Base-by-base conservation (phyloP, 1,140 invertebrate species). In the Philopotamus ludificatus region DNA sequence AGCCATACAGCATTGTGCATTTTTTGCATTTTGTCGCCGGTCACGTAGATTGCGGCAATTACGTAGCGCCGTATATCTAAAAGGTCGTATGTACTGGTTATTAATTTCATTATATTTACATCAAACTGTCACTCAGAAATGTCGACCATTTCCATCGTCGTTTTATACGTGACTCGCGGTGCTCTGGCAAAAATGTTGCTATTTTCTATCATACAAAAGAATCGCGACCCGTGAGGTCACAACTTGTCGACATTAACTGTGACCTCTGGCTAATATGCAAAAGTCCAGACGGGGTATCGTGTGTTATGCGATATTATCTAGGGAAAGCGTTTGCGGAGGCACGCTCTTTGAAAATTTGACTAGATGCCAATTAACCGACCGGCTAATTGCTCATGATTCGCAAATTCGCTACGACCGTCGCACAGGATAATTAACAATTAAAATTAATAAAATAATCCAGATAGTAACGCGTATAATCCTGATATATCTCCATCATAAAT, bases 71-170 rank as follows among this genome's bases (percentile, higher is more conserved):
- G 28, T 34, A 34, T 34, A 34, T 7, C 28, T 8, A n/a, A n/a
- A 39, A 8, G 7, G 44, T 47, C 44, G 8, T 47, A 16, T 16
- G 18, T 7, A 47, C 44, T 16, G 15, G 44, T 47, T 47, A 20
- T 47, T 47, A 47, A 47, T 47, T 47, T 47, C 10, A 20, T 47
- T 47, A 15, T 47, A 47, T 47, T 47, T 47, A 47, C 44, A 47
- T 16, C 3, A 16, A 47, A 16, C 44, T 47, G 44, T 47, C 44
- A 47, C 18, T 47, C 44, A 16, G 18, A 20, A 12, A 47, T 47
- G 44, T 47, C 44, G 44, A 20, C 18, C 44, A 47, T 16, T 47
- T 47, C 44, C 18, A 47, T 47, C 10, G 18, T 9, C 44, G 12
- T 34, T n/a, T 12, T 7, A 34, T 47, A 47, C 44, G 44, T 47